These are phyloP conservation scores for Tyria jacobaeae DNA, from an alignment of 2,888 invertebrate species.

Conservation along the genomic window DNA sequence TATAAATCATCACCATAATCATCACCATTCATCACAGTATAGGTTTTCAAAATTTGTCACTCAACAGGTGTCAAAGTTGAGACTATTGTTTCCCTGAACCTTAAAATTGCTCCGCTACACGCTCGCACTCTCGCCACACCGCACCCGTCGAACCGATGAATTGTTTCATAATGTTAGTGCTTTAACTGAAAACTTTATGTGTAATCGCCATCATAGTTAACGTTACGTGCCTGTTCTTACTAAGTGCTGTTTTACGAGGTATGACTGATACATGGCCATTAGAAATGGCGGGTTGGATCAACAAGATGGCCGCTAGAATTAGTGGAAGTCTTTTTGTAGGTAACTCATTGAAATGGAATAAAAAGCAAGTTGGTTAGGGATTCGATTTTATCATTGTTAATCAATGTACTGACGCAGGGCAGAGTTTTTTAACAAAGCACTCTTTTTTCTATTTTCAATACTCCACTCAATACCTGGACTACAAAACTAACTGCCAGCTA, in stretches of 20 bases:
- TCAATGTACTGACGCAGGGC: not conserved
- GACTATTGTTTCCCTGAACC: too few relatives aligned
- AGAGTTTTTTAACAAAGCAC: too few relatives aligned
- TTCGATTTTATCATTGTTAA: not conserved
- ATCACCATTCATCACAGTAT: too few relatives aligned
- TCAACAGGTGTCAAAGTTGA: too few relatives aligned
- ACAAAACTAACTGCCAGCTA: too few relatives aligned
- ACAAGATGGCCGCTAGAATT: conserved; percentile 19
- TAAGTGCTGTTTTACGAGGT: conserved; percentile 48
- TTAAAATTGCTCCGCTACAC: not conserved
- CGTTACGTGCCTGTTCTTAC: conserved; percentile 42
- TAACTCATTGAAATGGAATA: not conserved
- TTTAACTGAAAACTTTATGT: conserved; percentile 56
- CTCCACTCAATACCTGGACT: too few relatives aligned
- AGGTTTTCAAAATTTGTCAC: too few relatives aligned
- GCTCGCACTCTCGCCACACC: conserved; percentile 18
- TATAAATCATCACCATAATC: too few relatives aligned
- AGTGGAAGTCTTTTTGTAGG: conserved; percentile 6
- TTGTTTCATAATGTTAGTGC: conserved; percentile 58
- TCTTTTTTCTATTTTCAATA: too few relatives aligned
- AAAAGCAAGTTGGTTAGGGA: not conserved
- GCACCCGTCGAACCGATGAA: conserved; percentile 41
- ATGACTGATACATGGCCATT: conserved; percentile 38
- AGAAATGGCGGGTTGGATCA: conserved; percentile 20
- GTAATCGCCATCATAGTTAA: conserved; percentile 49